phyloP scores from a whole-genome alignment of 2,113 vertebrate species.

The Struthidea cinerea region DNA sequence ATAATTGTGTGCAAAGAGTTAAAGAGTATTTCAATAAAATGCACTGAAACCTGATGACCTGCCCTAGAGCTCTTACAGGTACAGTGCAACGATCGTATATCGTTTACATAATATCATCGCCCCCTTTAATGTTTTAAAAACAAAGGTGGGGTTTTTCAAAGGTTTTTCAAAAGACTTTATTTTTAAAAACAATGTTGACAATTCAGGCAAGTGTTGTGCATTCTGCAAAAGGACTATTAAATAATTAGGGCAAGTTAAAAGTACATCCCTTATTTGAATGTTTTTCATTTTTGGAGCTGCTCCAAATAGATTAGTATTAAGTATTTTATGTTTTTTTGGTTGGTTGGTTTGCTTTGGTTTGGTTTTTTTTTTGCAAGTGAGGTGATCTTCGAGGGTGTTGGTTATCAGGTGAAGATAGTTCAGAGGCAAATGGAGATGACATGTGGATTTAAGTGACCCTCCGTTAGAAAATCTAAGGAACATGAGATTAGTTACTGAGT shows the following conservation, averaged over 20 bases:
- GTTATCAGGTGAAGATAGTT: neutral
- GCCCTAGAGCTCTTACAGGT: neutral
- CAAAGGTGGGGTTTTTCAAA: neutral
- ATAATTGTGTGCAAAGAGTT: neutral
- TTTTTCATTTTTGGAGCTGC: neutral
- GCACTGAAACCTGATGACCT: neutral
- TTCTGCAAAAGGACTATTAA: neutral
- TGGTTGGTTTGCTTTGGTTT: neutral
- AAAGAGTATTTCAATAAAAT: neutral
- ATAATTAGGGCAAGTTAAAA: neutral
- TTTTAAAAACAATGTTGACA: neutral
- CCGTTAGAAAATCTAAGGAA: neutral
- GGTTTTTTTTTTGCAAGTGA: neutral
- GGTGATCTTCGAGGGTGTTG: neutral
- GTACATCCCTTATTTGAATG: neutral
- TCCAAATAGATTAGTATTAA: neutral
- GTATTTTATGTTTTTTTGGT: neutral
- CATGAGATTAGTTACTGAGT: neutral
- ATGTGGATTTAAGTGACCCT: neutral
- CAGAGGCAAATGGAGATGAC: neutral
- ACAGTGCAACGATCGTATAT: neutral
- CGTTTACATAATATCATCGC: fast-evolving
- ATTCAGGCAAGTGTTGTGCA: neutral
- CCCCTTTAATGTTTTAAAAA: neutral
- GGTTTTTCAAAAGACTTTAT: neutral